These are phyloP conservation scores for Steinernema khuongi DNA, from an alignment of 1,140 invertebrate genomes.

Conservation along the genomic window DNA sequence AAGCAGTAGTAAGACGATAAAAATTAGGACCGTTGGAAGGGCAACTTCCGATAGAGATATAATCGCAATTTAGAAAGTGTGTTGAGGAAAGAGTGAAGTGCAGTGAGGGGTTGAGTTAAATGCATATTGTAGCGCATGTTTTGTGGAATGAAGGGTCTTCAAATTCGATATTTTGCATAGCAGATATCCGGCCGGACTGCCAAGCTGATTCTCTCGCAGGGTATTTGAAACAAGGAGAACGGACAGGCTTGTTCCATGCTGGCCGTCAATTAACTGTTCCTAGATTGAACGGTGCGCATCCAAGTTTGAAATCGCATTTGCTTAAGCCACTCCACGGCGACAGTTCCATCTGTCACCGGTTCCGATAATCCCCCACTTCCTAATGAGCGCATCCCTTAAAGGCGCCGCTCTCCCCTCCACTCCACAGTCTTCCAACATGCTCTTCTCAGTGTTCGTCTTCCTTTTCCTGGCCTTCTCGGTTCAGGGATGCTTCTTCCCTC, in stretches of 20 bases:
- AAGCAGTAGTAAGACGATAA: too few relatives aligned
- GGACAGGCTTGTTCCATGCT: background rate
- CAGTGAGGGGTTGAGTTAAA: too few relatives aligned
- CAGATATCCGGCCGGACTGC: too few relatives aligned
- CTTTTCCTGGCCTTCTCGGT: background rate
- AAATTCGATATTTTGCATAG: too few relatives aligned
- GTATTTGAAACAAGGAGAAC: too few relatives aligned
- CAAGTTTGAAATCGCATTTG: constrained; percentile 2
- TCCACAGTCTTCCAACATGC: background rate
- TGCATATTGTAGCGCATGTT: too few relatives aligned
- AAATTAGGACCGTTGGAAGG: too few relatives aligned
- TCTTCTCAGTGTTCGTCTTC: background rate
- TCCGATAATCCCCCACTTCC: background rate
- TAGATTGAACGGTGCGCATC: background rate
- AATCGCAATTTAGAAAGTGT: too few relatives aligned
- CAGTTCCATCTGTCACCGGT: background rate
- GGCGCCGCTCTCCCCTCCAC: background rate
- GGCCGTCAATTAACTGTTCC: background rate
- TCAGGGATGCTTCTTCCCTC: constrained; percentile 5
- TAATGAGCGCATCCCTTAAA: background rate
- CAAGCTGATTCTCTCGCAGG: background rate
- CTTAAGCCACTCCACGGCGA: background rate
- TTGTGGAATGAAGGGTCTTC: too few relatives aligned
- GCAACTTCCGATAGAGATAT: too few relatives aligned
- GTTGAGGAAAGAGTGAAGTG: too few relatives aligned